Percentiles rank a stretch among this genome's conserved stretches.
Conservation (phyloP, 2,888 invertebrate species). For the Cheilosia vernalis region DNA sequence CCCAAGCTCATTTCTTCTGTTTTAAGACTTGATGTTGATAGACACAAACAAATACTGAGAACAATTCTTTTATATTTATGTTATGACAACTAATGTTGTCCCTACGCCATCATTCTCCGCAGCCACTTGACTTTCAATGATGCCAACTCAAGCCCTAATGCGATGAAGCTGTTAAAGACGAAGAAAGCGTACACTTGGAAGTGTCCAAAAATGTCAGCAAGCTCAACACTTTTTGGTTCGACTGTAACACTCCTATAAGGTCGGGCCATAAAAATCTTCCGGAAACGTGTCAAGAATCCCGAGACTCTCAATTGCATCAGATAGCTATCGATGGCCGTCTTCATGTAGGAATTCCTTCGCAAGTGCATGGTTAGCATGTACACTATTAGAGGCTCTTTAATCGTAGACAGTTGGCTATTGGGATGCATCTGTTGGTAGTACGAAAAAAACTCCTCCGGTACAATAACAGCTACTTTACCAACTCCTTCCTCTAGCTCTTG, state of each 20-base stretch:
- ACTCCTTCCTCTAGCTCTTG: not conserved
- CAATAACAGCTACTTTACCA: not conserved
- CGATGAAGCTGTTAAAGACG: not conserved
- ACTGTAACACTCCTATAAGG: too few species aligned
- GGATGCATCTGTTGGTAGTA: not conserved
- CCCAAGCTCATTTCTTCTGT: too few species aligned
- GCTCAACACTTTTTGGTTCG: not conserved
- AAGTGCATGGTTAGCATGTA: conserved; percentile 8
- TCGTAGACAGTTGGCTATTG: not conserved
- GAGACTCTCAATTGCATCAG: not conserved
- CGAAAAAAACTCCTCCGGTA: not conserved
- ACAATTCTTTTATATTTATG: too few species aligned
- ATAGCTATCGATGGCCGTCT: not conserved
- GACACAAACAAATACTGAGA: too few species aligned
- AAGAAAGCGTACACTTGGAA: not conserved
- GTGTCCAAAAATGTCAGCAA: not conserved
- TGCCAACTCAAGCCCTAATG: not conserved
- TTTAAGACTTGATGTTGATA: too few species aligned
- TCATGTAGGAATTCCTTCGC: conserved; percentile 7
- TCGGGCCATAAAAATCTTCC: not conserved
- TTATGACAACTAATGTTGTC: too few species aligned
- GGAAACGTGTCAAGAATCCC: not conserved
- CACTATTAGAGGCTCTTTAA: conserved; percentile 3
- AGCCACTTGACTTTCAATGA: conserved; percentile 7
- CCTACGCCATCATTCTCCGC: too few species aligned